These are phyloP conservation scores for Cochlearius cochlearius DNA, from an alignment of 2,113 vertebrate genomes.

Conservation along the genomic window DNA sequence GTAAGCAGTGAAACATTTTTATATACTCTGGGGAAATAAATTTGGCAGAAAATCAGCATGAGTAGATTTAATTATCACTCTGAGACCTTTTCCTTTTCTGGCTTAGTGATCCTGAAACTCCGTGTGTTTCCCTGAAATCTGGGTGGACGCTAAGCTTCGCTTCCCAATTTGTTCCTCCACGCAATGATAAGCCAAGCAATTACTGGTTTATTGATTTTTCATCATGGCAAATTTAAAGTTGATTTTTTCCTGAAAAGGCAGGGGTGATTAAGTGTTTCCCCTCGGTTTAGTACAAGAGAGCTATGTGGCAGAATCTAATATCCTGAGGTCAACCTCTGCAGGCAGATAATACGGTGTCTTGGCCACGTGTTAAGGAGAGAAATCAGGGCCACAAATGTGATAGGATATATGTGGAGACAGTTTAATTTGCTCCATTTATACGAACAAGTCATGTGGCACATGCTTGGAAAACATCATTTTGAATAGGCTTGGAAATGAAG, in stretches of 20 bases:
- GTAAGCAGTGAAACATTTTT: conserved; percentile 85
- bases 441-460: conserved; percentile 80
- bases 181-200: conserved; percentile 96
- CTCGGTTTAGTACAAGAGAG: conserved; percentile 75
- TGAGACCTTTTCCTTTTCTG: conserved; percentile 85
- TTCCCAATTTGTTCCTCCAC: conserved; percentile 86
- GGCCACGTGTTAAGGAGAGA: conserved; percentile 76
- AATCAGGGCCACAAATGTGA: conserved; percentile 79
- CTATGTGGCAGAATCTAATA: conserved; percentile 85
- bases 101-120: conserved; percentile 78
- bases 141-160: conserved; percentile 79
- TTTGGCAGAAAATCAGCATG: conserved; percentile 99
- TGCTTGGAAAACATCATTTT: conserved; percentile 74
- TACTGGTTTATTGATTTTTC: conserved; percentile 98
- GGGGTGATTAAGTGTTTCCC: conserved; percentile 82
- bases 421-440: conserved; percentile 86
- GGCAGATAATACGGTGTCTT: conserved; percentile 85
- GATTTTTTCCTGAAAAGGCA: conserved; percentile 83
- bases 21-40: conserved; percentile 95
- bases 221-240: conserved; percentile 93
- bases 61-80: conserved; percentile 98
- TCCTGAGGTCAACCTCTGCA: conserved; percentile 85
- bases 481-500: conserved; percentile 64
- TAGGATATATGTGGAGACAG: conserved; percentile 81
- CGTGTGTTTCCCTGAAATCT: conserved; percentile 68